Percentiles rank a stretch among this genome's conserved stretches.
phyloP scores from a whole-genome alignment of 2,797 vertebrate genomes.

The Microtus agrestis region DNA sequence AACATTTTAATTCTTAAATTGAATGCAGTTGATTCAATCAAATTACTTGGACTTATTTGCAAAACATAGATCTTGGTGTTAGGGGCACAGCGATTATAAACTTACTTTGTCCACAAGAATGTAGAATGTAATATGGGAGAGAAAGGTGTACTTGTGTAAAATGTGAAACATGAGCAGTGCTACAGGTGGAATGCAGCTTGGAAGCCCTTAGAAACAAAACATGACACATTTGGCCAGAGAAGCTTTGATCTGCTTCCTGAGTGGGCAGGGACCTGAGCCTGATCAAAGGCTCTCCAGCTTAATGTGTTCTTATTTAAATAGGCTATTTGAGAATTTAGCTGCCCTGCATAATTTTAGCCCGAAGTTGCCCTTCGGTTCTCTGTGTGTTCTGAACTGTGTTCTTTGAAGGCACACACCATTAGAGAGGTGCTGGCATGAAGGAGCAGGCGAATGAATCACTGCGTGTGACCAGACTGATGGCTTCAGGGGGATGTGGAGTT shows the following conservation, averaged over 20 bases:
- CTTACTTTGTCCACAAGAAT: slow-evolving; percentile 18
- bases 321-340: background rate
- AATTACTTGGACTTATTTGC: slow-evolving; percentile 42
- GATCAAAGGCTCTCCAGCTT: background rate
- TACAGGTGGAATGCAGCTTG: background rate
- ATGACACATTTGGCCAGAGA: background rate
- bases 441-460: background rate
- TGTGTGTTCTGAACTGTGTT: slow-evolving; percentile 1
- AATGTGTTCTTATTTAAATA: slow-evolving; percentile 30
- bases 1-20: slow-evolving; percentile 21
- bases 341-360: background rate
- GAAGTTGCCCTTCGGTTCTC: background rate
- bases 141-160: background rate
- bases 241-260: background rate
- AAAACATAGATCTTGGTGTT: background rate
- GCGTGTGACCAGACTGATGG: background rate
- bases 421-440: background rate
- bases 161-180: background rate
- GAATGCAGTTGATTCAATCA: background rate
- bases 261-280: background rate
- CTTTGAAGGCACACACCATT: background rate
- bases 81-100: background rate
- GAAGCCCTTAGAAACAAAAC: background rate
- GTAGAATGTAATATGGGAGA: background rate
- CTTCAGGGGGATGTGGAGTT: background rate